phyloP scores from a whole-genome alignment of 2,113 vertebrate species.

The cattle (Bos taurus) region DNA sequence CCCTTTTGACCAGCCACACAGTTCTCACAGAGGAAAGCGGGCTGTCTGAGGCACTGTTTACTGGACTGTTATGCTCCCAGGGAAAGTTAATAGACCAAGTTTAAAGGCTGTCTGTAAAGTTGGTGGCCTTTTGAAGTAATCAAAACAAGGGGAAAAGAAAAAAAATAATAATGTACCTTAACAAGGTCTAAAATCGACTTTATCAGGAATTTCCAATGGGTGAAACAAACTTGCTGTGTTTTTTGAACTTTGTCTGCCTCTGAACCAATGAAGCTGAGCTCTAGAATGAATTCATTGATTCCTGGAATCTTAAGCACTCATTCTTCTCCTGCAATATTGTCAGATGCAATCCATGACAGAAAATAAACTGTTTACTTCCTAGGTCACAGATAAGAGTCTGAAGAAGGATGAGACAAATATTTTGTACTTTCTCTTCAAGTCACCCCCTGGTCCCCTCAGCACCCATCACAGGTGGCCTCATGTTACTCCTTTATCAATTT shows the following conservation, averaged over 20 bases:
- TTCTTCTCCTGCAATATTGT: background rate
- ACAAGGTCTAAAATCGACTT: background rate
- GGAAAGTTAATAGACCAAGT: slow-evolving; percentile 39
- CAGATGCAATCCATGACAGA: background rate
- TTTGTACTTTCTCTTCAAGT: background rate
- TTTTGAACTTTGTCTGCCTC: background rate
- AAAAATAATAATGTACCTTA: background rate
- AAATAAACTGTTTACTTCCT: too few relatives aligned
- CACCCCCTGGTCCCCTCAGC: background rate
- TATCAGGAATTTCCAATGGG: background rate
- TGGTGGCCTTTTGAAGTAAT: slow-evolving; percentile 41
- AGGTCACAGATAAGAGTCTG: background rate
- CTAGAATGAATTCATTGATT: background rate
- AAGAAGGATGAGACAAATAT: background rate
- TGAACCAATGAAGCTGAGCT: background rate
- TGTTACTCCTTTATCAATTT: background rate
- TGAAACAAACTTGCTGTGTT: background rate
- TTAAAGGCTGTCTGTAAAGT: slow-evolving; percentile 25
- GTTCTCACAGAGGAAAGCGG: background rate
- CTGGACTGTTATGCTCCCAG: background rate
- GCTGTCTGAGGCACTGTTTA: background rate
- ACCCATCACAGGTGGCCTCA: background rate
- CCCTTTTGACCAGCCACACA: background rate
- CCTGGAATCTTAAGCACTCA: background rate
- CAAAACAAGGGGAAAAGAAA: background rate